Percentiles rank a stretch among this genome's conserved stretches.
phyloP scores from a whole-genome alignment of 2,113 vertebrate species.

The Orcinus orca region DNA sequence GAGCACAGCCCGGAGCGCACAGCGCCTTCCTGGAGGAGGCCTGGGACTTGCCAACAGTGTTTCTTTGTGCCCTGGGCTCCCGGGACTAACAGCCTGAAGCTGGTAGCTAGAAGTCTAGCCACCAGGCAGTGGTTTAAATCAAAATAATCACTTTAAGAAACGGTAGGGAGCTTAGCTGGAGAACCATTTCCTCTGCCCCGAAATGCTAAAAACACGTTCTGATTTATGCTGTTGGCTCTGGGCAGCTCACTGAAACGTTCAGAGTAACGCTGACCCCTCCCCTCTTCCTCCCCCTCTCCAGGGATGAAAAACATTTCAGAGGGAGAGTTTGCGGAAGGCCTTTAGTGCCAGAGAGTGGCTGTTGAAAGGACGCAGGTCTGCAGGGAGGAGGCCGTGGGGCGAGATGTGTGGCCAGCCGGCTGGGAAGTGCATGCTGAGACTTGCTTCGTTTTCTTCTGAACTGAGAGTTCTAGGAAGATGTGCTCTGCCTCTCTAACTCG shows the following conservation, averaged over 20 bases:
- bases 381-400: background rate
- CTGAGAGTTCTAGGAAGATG: background rate
- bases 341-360: constrained; percentile 21
- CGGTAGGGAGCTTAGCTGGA: constrained; percentile 57
- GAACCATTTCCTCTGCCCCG: constrained; percentile 40
- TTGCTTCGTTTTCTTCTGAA: background rate
- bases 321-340: constrained; percentile 16
- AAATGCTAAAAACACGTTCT: background rate
- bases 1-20: background rate
- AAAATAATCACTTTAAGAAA: constrained; percentile 70
- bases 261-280: background rate
- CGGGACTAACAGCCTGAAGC: background rate
- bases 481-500: rapidly evolving
- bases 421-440: rapidly evolving
- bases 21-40: background rate
- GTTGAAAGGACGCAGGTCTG: background rate
- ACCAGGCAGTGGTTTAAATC: constrained; percentile 60
- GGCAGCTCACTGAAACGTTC: background rate
- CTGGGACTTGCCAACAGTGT: background rate
- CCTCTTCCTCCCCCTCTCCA: background rate
- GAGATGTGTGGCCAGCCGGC: background rate
- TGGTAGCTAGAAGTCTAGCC: constrained; percentile 17
- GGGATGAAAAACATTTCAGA: constrained; percentile 14
- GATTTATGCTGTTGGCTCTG: constrained; percentile 26
- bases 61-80: constrained; percentile 60